A percentile compares a stretch with the other conserved stretches of the same genome.
phyloP scores from a whole-genome alignment of 2,888 invertebrate species.

The Teinopalpus imperialis region DNA sequence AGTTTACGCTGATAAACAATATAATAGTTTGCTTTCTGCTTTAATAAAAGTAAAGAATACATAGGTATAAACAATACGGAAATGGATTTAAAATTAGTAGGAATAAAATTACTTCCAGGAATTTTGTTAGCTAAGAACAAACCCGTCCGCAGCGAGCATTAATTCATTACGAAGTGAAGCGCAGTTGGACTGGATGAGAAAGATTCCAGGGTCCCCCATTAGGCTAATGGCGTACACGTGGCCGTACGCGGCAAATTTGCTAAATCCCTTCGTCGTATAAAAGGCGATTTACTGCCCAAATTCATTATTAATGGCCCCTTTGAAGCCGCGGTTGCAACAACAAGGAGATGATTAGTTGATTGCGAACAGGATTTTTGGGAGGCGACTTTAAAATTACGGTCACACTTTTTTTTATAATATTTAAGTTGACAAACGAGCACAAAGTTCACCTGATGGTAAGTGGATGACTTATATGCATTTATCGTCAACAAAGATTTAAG shows the following conservation, averaged over 20 bases:
- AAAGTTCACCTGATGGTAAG: no score
- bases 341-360: conserved; percentile 68
- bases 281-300: conserved; percentile 76
- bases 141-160: conserved; percentile 7
- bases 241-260: conserved; percentile 45
- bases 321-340: conserved; percentile 56
- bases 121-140: no score
- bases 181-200: conserved; percentile 38
- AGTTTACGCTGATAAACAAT: no score
- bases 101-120: no score
- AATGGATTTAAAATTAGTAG: no score
- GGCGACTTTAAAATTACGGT: conserved; percentile 3
- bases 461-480: no score
- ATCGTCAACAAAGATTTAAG: no score
- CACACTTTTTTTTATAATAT: no score
- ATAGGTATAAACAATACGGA: no score
- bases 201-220: conserved; percentile 68
- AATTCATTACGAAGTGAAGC: conserved; percentile 22
- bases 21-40: no score
- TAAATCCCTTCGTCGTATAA: conserved; percentile 74
- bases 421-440: no score
- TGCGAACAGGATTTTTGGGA: conserved; percentile 55
- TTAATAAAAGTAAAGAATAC: no score
- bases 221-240: conserved; percentile 77
- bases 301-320: conserved; percentile 76